These are phyloP conservation scores for Sebastes fasciatus DNA, from an alignment of 2,113 vertebrate genomes.

Conservation along the genomic window DNA sequence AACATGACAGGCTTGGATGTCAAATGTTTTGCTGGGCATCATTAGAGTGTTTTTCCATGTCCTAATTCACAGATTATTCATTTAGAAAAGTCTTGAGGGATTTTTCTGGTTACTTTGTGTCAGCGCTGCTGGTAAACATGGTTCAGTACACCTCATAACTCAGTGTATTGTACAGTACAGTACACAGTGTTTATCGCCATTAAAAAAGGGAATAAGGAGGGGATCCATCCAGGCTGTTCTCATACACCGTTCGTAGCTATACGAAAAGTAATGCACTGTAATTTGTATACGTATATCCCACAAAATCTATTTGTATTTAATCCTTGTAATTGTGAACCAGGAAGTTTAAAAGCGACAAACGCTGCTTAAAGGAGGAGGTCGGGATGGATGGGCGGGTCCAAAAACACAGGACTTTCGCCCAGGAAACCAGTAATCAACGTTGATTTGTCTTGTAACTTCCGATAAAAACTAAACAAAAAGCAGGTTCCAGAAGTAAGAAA, in stretches of 20 bases:
- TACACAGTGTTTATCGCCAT: background rate
- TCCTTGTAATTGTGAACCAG: no score
- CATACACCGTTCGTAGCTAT: no score
- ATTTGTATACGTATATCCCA: no score
- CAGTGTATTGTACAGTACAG: background rate
- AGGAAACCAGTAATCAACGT: no score
- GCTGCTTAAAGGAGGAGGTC: no score
- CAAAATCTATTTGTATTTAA: no score
- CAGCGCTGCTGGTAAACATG: conserved; percentile 54
- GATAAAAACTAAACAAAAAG: no score
- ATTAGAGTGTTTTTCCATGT: conserved; percentile 70
- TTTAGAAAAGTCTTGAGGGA: conserved; percentile 60
- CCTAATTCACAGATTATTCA: conserved; percentile 69
- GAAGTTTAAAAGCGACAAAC: no score
- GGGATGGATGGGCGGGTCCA: no score
- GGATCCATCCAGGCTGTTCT: background rate
- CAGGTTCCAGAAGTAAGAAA: background rate
- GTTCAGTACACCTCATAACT: background rate
- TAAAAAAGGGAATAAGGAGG: background rate
- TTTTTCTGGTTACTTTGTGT: conserved; percentile 42
- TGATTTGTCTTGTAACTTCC: no score
- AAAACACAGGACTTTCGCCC: no score
- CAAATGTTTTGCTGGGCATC: conserved; percentile 73
- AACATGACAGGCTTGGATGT: conserved; percentile 66
- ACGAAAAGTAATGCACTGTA: no score